Evolutionary conservation across 2,113 vertebrate genomes (phyloP), one percentile per base, ranked within the genome.

Genomic region (Chlamydotis undulata): DNA sequence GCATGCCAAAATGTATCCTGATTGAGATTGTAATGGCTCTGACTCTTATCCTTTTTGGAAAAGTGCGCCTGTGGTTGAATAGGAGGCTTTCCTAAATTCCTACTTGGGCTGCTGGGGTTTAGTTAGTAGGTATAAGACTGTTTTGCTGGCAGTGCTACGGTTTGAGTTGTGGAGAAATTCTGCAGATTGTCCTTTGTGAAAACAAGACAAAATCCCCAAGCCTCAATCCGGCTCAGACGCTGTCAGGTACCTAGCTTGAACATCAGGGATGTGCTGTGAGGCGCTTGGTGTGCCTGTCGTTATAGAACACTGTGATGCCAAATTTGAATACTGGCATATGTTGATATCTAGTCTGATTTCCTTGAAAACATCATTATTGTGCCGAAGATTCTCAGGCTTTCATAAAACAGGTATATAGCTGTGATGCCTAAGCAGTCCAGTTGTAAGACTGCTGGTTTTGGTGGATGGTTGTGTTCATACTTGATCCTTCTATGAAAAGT

Each of bases 201-300:
- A 87, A 56, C 6, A 45, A n/a, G n/a, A 37, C 7, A 21, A 63
- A 63, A 68, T 35, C 22, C 25, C 18, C 9, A 25, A 11, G 45
- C 35, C 29, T 70, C 7, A 6, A 1, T 29, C 21, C 2, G 1
- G 10, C 41, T 68, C 3, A 0, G 80, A n/a, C 73, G 49, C 59
- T 53, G 37, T 9, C 0, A 7, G 19, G 8, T 47, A 64, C 10
- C 14, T 55, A 55, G 28, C 22, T 37, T 1, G 0, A 28, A 52
- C 23, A 9, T 10, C 43, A 18, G 59, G 37, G 37, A 22, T 12
- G 52, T 14, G 1, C 37, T 50, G 11, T 6, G 10, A 77, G 39
- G 50, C 1, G 2, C 37, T 63, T 21, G n/a, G 11, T 53, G 8
- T n/a, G 31, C 73, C 33, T 56, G 24, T 29, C 31, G 11, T 3